phyloP scores from a whole-genome alignment of 1,140 invertebrate species.

The Melitaea cinxia region DNA sequence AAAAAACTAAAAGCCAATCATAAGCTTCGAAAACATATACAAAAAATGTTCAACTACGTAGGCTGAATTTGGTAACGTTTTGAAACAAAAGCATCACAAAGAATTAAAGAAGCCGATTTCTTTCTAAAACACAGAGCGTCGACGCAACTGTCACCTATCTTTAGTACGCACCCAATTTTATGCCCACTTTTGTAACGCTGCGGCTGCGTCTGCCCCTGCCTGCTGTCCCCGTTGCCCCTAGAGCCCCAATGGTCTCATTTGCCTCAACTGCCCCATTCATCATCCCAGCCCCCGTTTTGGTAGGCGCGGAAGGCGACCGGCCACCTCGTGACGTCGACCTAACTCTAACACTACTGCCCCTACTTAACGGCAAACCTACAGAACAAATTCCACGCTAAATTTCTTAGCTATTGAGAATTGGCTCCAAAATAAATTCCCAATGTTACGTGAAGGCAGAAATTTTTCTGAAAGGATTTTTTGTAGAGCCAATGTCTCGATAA shows the following conservation, averaged over 20 bases:
- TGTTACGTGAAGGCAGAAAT: background rate
- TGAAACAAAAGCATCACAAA: constrained; percentile 19
- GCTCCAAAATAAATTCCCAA: constrained; percentile 35
- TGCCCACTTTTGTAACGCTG: constrained; percentile 78
- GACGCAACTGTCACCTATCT: constrained; percentile 73
- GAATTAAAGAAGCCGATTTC: constrained; percentile 23
- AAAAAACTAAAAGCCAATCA: constrained; percentile 33
- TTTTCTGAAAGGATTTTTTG: constrained; percentile 9
- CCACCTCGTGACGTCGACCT: constrained; percentile 76
- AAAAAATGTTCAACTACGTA: constrained; percentile 6
- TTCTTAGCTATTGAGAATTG: constrained; percentile 54
- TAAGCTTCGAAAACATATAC: constrained; percentile 10
- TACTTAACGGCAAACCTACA: constrained; percentile 81
- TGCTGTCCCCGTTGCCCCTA: constrained; percentile 53
- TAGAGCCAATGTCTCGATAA: constrained; percentile 51
- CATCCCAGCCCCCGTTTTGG: constrained; percentile 54
- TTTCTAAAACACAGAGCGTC: constrained; percentile 64
- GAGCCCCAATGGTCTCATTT: constrained; percentile 50
- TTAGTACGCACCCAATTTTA: constrained; percentile 80
- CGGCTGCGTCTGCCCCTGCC: constrained; percentile 73
- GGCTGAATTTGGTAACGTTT: constrained; percentile 2
- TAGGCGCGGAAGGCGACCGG: constrained; percentile 70
- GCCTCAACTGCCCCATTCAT: constrained; percentile 14
- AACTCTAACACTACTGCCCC: constrained; percentile 76
- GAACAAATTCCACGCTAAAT: constrained; percentile 68